phyloP scores from a whole-genome alignment of 35 echinoderm and acorn worm genomes.

The Lytechinus pictus region DNA sequence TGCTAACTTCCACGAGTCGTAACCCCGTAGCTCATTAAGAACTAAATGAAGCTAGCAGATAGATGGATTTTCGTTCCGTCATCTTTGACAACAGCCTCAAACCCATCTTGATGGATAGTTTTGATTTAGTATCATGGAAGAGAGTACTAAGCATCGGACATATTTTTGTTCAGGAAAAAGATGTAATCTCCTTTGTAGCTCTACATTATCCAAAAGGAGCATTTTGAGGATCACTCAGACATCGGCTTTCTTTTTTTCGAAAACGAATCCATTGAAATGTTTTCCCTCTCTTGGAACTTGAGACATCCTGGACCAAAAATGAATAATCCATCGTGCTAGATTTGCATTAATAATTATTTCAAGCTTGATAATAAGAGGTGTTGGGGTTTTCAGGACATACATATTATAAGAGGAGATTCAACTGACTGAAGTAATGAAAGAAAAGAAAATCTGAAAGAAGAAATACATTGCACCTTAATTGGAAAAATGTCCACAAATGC shows the following conservation, averaged over 20 bases:
- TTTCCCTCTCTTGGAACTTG: background rate
- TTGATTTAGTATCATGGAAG: slow-evolving; percentile 4
- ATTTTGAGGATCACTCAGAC: background rate
- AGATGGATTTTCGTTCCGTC: background rate
- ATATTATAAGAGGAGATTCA: too few species aligned
- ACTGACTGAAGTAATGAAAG: too few species aligned
- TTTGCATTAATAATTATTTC: background rate
- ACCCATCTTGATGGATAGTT: background rate
- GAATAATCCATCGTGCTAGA: background rate
- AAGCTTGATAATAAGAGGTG: background rate
- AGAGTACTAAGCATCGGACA: background rate
- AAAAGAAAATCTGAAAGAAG: too few species aligned
- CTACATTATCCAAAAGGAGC: background rate
- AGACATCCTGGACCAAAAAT: background rate
- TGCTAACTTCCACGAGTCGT: background rate
- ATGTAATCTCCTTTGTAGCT: background rate
- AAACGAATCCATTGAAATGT: background rate
- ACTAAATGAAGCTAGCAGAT: slow-evolving; percentile 5
- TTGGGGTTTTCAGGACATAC: background rate
- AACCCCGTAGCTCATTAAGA: slow-evolving; percentile 43
- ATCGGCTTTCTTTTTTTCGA: background rate
- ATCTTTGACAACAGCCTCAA: background rate
- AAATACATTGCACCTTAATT: too few species aligned
- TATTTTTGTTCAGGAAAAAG: slow-evolving; percentile 4
- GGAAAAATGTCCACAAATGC: too few species aligned